Base-by-base conservation (phyloP, 2,888 invertebrate species). In the Ennomos quercinarius region DNA sequence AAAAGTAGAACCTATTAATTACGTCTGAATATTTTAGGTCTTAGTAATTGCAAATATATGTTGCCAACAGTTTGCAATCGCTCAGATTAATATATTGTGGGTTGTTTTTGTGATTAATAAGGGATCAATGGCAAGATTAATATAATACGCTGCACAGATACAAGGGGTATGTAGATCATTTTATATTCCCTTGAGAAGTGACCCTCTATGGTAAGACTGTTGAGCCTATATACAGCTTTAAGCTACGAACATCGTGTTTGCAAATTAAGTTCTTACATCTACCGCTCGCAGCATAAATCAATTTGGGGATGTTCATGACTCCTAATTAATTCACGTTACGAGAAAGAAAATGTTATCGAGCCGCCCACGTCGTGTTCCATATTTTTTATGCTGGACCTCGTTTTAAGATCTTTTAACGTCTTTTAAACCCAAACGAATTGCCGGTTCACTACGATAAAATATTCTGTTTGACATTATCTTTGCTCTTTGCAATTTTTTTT, bases 251-350 rank as follows among this genome's bases (percentile, higher is more conserved):
- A 61, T 64, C 66, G 60, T 64, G 70, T 72, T 73, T 71, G 63
- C 70, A 68, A 73, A 78, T 76, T 74, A 76, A 77, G 78, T 78
- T 72, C 57, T 69, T 72, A 63, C 77, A 59, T 81, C 77, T 82
- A 82, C 67, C 70, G 81, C 82, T 82, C 74, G 72, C 72, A 78
- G 81, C 78, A 65, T 74, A 77, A 72, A 74, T 67, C 67, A 78
- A 76, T 78, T 80, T 78, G 64, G 60, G 64, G 63, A 74, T 80
- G 70, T 79, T 77, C 71, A 72, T 63, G 65, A 57, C 65, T 70
- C 68, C 66, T 74, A 80, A 84, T 78, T 80, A 81, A 76, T 79
- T 74, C 70, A 70, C 65, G 66, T 71, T 61, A 73, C 63, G 61
- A 74, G 78, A 46, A 80, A 78, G 71, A 77, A 80, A 79, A 77